Base-by-base conservation (phyloP, 2,113 vertebrate genomes). In the Micromys minutus region DNA sequence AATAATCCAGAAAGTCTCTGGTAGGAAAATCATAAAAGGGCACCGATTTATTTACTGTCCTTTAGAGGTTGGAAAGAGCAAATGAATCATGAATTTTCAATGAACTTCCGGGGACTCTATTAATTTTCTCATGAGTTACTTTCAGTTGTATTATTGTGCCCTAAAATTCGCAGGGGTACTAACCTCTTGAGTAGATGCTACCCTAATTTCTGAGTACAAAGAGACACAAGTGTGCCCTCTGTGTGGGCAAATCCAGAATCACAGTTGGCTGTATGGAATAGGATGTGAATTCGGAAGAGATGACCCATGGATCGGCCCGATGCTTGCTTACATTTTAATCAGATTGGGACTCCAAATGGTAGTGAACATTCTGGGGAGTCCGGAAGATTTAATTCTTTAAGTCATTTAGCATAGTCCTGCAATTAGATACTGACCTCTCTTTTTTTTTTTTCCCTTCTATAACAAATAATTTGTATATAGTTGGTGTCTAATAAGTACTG, bases 1-100 rank as follows among this genome's bases (percentile, higher is more conserved):
- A 97, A 96, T 94, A 95, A 95, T 94, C 79, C 72, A 92, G 55
- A 95, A 91, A 95, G 52, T 93, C 94, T 94, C 77, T 95, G 55
- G 63, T 86, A 87, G 86, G 92, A 93, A 92, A 72, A 93, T 74
- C 75, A 94, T 85, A 86, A 91, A 90, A 96, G 59, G 89, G 61
- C 77, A 92, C 84, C 81, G 91, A 93, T 95, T 95, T 93, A 88
- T 94, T 95, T 93, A 88, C 93, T 90, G 81, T 92, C 95, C 89
- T 96, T 83, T 86, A 21, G 90, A 93, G 72, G 89, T 96, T 95
- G 88, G n/a, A 91, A 85, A 97, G 92, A 95, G 69, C 71, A 94
- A 92, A 31, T 13, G 19, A 84, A 75, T 96, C 85, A 69, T 96
- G 85, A 92, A 93, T 97, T 95, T 61, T 84, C 57, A 94, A 94